These are phyloP conservation scores for Cromileptes altivelis DNA, from an alignment of 2,113 vertebrate genomes.

Conservation along the genomic window DNA sequence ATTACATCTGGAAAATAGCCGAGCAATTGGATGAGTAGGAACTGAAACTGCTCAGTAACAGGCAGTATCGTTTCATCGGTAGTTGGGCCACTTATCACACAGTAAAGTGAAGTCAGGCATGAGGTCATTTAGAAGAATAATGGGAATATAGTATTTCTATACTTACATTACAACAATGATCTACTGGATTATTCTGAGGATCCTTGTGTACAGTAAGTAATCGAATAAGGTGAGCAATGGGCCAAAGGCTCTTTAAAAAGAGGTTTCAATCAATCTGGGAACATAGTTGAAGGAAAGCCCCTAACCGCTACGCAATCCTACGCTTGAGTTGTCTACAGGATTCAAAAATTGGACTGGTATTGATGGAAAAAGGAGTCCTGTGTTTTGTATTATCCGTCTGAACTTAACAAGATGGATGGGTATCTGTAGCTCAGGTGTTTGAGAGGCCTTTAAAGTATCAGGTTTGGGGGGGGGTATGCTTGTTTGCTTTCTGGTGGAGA, in stretches of 20 bases:
- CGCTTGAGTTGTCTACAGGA: neutral
- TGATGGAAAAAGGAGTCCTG: neutral
- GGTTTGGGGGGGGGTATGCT: no score
- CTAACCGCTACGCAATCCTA: neutral
- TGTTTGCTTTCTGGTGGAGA: no score
- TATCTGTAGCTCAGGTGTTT: no score
- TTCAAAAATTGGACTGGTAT: neutral
- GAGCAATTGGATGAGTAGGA: conserved; percentile 15
- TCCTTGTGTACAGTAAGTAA: neutral
- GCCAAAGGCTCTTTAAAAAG: neutral
- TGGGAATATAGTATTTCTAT: no score
- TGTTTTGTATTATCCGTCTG: neutral
- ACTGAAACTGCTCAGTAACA: conserved; percentile 26
- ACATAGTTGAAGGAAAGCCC: neutral
- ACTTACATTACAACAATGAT: neutral
- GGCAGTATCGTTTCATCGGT: conserved; percentile 12
- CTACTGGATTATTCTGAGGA: neutral
- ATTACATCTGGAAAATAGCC: conserved; percentile 30
- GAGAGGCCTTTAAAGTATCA: no score
- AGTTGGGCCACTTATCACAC: conserved; percentile 7
- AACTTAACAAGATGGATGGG: neutral
- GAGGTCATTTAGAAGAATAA: neutral
- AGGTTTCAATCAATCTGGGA: neutral
- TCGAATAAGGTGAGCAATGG: neutral
- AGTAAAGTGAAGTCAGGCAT: conserved; percentile 3